phyloP scores from a whole-genome alignment of 2,797 vertebrate species.

The Tokudaia muenninki region DNA sequence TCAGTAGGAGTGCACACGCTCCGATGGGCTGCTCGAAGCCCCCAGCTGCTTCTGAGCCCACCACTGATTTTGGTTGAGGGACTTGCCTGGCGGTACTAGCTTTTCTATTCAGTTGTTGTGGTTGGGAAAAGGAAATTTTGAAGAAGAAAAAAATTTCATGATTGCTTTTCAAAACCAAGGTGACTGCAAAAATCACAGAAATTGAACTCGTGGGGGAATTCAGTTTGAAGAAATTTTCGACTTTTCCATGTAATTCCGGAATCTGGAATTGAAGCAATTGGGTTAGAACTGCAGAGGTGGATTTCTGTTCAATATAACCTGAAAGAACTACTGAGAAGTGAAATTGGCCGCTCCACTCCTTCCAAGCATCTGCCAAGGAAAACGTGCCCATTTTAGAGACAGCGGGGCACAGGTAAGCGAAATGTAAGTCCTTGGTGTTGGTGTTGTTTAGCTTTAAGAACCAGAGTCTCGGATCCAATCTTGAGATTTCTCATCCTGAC shows the following conservation, averaged over 20 bases:
- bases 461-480: not conserved
- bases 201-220: not conserved
- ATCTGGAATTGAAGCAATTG: not conserved
- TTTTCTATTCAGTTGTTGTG: not conserved
- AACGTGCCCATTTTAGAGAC: not conserved
- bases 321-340: not conserved
- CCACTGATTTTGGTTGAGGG: not conserved
- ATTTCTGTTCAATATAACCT: slow-evolving; percentile 23
- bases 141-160: not conserved
- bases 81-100: not conserved
- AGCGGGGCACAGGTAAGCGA: not conserved
- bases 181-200: slow-evolving; percentile 35
- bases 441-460: not conserved
- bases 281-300: not conserved
- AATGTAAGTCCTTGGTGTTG: not conserved
- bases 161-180: not conserved
- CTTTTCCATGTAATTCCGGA: not conserved
- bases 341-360: not conserved
- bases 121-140: not conserved
- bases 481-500: not conserved
- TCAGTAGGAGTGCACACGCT: not conserved
- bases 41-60: not conserved
- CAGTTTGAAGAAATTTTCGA: slow-evolving; percentile 40
- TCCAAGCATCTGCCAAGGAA: not conserved
- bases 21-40: not conserved